Evolutionary conservation across 2,113 vertebrate genomes (phyloP), one percentile per base, ranked within the genome.

Genomic region (Tonatia bakeri): DNA sequence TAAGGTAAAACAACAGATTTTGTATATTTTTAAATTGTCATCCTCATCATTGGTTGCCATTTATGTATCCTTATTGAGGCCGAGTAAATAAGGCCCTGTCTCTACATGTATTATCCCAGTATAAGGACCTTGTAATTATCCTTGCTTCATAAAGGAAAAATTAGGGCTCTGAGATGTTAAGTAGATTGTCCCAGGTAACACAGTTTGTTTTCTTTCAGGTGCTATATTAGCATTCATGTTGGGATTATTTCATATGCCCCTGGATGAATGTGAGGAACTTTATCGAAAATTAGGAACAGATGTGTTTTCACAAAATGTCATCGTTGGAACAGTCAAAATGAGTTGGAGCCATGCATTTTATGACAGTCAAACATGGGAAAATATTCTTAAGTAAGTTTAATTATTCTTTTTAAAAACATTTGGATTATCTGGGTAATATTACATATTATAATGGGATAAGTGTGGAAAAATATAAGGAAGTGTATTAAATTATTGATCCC

Each of bases 311-410:
- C 99, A 99, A 98, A 99, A 99, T 54, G 99, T 99, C 94, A 99
- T 99, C 92, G 98, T 99, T 79, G 99, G 99, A 94, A 99, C 99
- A 1, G 98, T 99, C 96, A 99, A 99, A 98, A 99, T 99, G 99
- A 99, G 99, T 94, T 99, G 99, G 99, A 99, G 97, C 97, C 99
- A 99, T 2, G 99, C 99, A 90, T 99, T 99, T 98, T 99, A 99
- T 97, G 99, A 99, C 98, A 99, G 99, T 77, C 98, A 99, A 97
- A 98, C 98, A 56, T 99, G 99, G 99, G 99, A 99, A 98, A 99
- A 98, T 96, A 98, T 99, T 97, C 99, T 99, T 93, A 99, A 99
- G 99, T 99, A 98, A 99, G 99, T 99, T 84, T 19, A 59, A 47
- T 89, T 69, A 75, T 54, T 77, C 7, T 93, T 92, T 91, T 13